Evolutionary conservation across 2,113 vertebrate species (phyloP).

Genomic region (Tachuris rubrigastra): DNA sequence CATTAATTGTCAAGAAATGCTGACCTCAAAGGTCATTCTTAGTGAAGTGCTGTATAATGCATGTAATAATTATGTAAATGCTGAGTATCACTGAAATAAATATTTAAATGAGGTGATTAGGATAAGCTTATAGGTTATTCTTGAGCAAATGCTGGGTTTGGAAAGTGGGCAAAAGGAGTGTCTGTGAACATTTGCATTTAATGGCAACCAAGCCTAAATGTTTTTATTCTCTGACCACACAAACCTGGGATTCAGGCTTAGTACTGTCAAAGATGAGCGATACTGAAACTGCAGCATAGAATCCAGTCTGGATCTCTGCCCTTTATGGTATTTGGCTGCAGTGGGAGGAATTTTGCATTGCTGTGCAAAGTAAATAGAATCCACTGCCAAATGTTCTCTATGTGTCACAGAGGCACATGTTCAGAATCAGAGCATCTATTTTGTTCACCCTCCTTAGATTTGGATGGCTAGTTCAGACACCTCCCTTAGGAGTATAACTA

Average conservation of each 20-base stretch:
- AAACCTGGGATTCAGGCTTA: not conserved
- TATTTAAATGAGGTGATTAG: slow-evolving; percentile 11
- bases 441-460: not conserved
- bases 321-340: not conserved
- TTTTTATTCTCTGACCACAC: not conserved
- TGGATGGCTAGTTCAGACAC: not conserved
- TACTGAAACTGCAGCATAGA: not conserved
- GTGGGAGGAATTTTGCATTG: not conserved
- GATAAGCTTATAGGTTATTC: not conserved
- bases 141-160: not conserved
- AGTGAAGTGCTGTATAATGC: not conserved
- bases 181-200: not conserved
- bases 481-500: not conserved
- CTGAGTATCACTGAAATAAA: not conserved
- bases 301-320: not conserved
- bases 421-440: not conserved
- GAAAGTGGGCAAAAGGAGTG: not conserved
- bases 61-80: slow-evolving; percentile 7
- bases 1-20: slow-evolving; percentile 34
- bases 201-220: not conserved
- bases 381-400: not conserved
- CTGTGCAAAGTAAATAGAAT: not conserved
- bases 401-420: not conserved
- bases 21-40: slow-evolving; percentile 25
- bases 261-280: not conserved